Evolutionary conservation across 2,797 vertebrate species (phyloP).

Genomic region (Sebastes minor): DNA sequence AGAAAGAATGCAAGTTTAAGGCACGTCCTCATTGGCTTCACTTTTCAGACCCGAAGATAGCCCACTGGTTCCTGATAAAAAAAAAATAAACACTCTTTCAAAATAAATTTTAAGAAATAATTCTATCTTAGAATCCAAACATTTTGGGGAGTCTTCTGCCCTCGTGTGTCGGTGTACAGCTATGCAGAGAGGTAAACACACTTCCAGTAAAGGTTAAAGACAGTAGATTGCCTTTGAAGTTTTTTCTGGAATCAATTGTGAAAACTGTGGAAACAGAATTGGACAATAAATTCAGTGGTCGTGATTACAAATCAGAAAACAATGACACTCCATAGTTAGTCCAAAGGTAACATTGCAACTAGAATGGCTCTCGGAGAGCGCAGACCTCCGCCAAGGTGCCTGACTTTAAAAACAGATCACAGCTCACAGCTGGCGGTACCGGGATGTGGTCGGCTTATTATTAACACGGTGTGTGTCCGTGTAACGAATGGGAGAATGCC

Average conservation of each 20-base stretch:
- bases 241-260: not conserved
- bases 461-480: no score
- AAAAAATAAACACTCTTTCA: not conserved
- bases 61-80: not conserved
- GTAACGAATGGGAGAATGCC: no score
- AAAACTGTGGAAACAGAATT: not conserved
- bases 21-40: no score
- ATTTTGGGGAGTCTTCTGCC: not conserved
- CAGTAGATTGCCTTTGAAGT: not conserved
- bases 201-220: not conserved
- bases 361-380: no score
- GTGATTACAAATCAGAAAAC: not conserved
- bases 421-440: no score
- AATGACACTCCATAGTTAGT: not conserved
- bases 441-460: no score
- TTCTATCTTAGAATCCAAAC: not conserved
- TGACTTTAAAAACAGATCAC: no score
- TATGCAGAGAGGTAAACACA: not conserved
- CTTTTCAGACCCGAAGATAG: no score
- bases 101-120: not conserved
- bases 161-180: not conserved
- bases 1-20: no score
- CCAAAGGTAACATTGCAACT: no score
- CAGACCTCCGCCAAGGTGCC: no score
- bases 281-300: no score